Evolutionary conservation across 2,113 vertebrate species (phyloP), one percentile per base, ranked within the genome.

Genomic region (Eubucco bourcierii): DNA sequence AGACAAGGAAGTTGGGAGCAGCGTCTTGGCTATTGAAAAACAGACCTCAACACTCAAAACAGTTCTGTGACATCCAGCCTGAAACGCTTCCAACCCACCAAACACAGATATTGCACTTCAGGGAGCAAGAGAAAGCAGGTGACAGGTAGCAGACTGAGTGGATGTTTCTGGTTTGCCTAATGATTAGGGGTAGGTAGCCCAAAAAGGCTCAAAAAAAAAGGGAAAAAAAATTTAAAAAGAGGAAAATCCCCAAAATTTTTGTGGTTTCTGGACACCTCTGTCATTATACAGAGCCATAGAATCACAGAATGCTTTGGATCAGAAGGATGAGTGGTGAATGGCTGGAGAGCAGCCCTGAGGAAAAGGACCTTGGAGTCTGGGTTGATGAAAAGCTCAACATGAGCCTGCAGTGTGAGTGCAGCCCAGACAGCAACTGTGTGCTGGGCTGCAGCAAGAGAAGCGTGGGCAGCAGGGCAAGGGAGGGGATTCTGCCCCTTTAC

Each of bases 231-330:
- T n/a, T n/a, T n/a, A n/a, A n/a, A n/a, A 34, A 11, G 37, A 37
- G 41, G 44, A 12, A 5, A 8, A 4, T 2, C 3, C 24, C 5
- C 28, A 13, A 50, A 9, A 0, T 25, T 4, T 8, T 77, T 0
- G 0, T 24, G 7, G 12, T 71, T 87, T 80, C 37, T 55, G 24
- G 24, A 15, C 0, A 0, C n/a, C 20, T 3, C 18, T 65, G 29
- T 9, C 8, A 3, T 44, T 34, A 59, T 19, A 20, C 8, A 56
- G 55, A 56, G 17, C 16, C 31, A n/a, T 9, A 31, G 28, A 56
- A 16, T 29, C 27, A 56, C 27, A 56, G 28, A 18, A 17, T 56
- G 55, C 28, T 56, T 31, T 56, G 55, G 55, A 17, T 56, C 9
- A 17, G 55, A 56, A 56, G 27, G 28, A n/a, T n/a, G n/a, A n/a